Base-by-base conservation (phyloP, 1,140 invertebrate species). In the Diabrotica virgifera region DNA sequence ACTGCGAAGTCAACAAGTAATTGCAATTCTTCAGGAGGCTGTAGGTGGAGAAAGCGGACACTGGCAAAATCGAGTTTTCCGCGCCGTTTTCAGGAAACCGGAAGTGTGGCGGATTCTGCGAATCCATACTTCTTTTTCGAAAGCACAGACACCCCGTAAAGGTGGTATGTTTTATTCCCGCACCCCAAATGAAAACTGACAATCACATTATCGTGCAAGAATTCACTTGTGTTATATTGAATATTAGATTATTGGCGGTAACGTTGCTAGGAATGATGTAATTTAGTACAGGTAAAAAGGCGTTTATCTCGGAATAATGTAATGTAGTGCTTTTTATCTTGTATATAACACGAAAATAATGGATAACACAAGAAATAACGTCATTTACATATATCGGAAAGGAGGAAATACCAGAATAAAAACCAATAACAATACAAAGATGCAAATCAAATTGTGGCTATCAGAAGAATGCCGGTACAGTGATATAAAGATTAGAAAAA, bases 21-120 rank as follows among this genome's bases (percentile, higher is more conserved):
- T 78, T 78, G 58, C 73, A 78, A 69, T 76, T 78, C 55, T 71
- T 71, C 53, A 78, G 63, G 13, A 78, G 66, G 66, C 72, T 76
- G 64, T 77, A 77, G 7, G 77, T 72, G 3, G 77, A 74, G 66
- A 78, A 78, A 0, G 74, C 67, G n/a, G 73, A 71, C 13, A 76
- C 66, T 9, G 74, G 70, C 52, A 66, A 51, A 13, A 71, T 36
- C 8, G 64, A 35, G 51, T 52, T 64, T 12, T 36, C 59, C 56
- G 59, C 63, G 13, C 53, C 60, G 61, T 61, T 57, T 13, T 63
- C 69, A 36, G 57, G 24, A 46, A 70, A 68, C 65, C 62, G 46
- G 46, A 70, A 70, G 36, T 70, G 64, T n/a, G 64, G 35, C 13
- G 64, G 35, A 46, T 37, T 64, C 24, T 65, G 52, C 11, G 56